Conservation (phyloP, 2,113 vertebrate species). For the Emydocephalus ijimae region DNA sequence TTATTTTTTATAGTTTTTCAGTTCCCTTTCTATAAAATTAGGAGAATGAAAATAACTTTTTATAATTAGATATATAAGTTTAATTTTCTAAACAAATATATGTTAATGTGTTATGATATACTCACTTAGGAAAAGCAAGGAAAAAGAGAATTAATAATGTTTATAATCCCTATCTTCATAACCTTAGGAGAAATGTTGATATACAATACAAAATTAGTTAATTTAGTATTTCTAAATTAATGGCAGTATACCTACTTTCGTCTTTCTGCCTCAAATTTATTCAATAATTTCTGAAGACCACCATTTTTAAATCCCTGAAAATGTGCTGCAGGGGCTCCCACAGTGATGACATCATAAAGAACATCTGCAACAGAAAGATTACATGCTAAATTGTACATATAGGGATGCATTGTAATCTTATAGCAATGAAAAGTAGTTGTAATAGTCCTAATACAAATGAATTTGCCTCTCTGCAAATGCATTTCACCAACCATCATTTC, state of each 20-base stretch:
- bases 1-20: neutral
- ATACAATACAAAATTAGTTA: neutral
- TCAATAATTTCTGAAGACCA: slow-evolving; percentile 88
- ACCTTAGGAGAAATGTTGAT: neutral
- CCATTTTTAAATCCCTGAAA: slow-evolving; percentile 96
- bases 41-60: neutral
- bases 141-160: neutral
- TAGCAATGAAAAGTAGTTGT: neutral
- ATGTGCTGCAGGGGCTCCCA: slow-evolving; percentile 93
- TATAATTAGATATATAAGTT: neutral
- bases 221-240: neutral
- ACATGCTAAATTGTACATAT: neutral
- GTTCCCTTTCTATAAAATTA: neutral
- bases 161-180: neutral
- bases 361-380: slow-evolving; percentile 75
- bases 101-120: neutral
- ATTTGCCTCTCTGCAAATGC: neutral
- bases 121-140: neutral
- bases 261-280: slow-evolving; percentile 89
- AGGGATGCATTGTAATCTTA: neutral
- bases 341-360: slow-evolving; percentile 91
- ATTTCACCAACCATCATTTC: neutral
- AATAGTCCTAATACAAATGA: neutral
- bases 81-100: neutral
- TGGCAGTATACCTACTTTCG: slow-evolving; percentile 80